Evolutionary conservation across 1,140 invertebrate species (phyloP).

Genomic region (Cydia splendana): DNA sequence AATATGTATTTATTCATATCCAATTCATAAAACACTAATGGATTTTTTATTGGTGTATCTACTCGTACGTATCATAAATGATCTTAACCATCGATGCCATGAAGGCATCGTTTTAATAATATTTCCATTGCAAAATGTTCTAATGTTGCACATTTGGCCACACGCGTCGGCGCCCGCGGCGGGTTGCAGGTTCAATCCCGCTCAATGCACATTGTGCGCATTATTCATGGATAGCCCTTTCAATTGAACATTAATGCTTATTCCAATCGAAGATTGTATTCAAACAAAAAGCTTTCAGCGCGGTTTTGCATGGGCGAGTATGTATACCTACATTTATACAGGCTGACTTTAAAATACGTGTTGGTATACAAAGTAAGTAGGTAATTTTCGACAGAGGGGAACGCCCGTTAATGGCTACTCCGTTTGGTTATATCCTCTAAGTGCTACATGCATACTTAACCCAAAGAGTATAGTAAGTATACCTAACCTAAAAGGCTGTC

Average conservation of each 20-base stretch:
- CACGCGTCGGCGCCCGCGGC: conserved; percentile 53
- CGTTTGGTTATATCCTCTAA: too few species aligned
- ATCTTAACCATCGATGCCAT: too few species aligned
- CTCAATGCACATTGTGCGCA: conserved; percentile 55
- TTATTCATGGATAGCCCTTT: conserved; percentile 52
- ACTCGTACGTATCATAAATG: too few species aligned
- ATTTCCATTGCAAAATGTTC: conserved; percentile 11
- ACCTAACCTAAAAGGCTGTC: too few species aligned
- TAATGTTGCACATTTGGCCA: conserved; percentile 45
- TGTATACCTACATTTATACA: not conserved
- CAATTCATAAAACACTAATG: too few species aligned
- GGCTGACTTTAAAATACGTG: not conserved
- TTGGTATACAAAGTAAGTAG: too few species aligned
- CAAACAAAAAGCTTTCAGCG: conserved; percentile 34
- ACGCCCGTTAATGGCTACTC: too few species aligned
- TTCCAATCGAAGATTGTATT: conserved; percentile 37
- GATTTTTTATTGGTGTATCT: too few species aligned
- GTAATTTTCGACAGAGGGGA: too few species aligned
- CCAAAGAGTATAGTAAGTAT: too few species aligned
- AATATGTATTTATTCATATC: too few species aligned
- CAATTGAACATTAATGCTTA: conserved; percentile 45
- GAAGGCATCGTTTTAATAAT: not conserved
- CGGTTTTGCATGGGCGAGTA: not conserved
- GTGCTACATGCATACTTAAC: too few species aligned
- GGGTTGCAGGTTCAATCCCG: conserved; percentile 34